phyloP scores from a whole-genome alignment of 2,797 vertebrate genomes.

The Leontopithecus rosalia region DNA sequence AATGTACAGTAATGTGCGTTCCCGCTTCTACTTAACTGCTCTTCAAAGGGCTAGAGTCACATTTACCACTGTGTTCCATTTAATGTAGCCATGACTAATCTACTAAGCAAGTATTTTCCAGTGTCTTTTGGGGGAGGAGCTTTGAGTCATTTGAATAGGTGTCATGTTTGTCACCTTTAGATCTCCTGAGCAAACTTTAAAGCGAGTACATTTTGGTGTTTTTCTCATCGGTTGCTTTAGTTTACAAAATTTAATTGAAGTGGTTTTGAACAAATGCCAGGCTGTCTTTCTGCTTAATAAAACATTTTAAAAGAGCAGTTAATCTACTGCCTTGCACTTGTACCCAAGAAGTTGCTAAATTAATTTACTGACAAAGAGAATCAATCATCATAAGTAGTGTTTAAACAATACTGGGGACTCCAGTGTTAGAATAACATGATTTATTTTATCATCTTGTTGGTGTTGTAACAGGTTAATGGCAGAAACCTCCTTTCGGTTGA shows the following conservation, averaged over 20 bases:
- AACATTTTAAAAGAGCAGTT: slow-evolving; percentile 85
- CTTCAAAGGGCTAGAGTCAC: slow-evolving; percentile 63
- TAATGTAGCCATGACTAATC: slow-evolving; percentile 64
- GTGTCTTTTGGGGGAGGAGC: slow-evolving; percentile 42
- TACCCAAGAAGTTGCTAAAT: slow-evolving; percentile 85
- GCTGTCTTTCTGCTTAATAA: slow-evolving; percentile 88
- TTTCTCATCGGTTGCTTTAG: slow-evolving; percentile 82
- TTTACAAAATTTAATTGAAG: slow-evolving; percentile 87
- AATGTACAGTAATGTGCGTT: slow-evolving; percentile 68
- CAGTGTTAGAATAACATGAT: slow-evolving; percentile 71
- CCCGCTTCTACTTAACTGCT: slow-evolving; percentile 67
- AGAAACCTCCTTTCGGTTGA: slow-evolving; percentile 99
- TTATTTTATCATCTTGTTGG: slow-evolving; percentile 81
- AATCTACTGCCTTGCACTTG: slow-evolving; percentile 83
- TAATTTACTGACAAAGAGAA: slow-evolving; percentile 85
- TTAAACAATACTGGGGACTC: slow-evolving; percentile 83
- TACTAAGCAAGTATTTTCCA: slow-evolving; percentile 45
- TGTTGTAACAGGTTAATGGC: slow-evolving; percentile 94
- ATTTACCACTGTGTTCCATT: slow-evolving; percentile 67
- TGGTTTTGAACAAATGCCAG: slow-evolving; percentile 87
- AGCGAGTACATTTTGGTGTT: slow-evolving; percentile 65
- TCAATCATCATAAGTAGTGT: slow-evolving; percentile 84
- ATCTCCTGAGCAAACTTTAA: slow-evolving; percentile 72
- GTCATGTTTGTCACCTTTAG: slow-evolving; percentile 30
- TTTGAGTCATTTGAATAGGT: neutral